Base-by-base conservation (phyloP, 2,797 vertebrate species). In the Chaetophractus vellerosus region DNA sequence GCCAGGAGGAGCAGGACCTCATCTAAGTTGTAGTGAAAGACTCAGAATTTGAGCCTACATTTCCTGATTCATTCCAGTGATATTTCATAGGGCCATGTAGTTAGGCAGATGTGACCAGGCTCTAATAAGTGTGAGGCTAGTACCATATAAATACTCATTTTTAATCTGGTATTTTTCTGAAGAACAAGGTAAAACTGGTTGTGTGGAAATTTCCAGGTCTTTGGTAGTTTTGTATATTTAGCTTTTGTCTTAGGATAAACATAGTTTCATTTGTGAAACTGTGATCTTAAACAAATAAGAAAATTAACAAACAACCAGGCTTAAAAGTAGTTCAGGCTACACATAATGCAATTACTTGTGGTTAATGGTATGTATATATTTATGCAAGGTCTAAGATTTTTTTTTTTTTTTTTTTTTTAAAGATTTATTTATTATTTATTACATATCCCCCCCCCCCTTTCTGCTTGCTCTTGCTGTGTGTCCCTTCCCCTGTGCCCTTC, bases 301-400 rank as follows among this genome's bases (percentile, higher is more conserved):
- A 96, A 81, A 92, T 76, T 86, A 90, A 80, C 61, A 87, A 92
- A 84, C n/a, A 87, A 63, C 48, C 16, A 79, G 38, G 19, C 36
- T 92, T 68, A 87, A 78, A 66, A 74, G 61, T 12, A 93, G 63
- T 38, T 83, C 15, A 75, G 45, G 9, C 38, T 86, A 55, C 28
- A 95, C 87, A 88, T 95, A 81, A 88, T 45, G 38, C 36, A 88
- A 72, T 78, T 91, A 55, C 31, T 93, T 95, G 59, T 50, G 50
- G 64, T 36, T 91, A 81, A 91, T 80, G 61, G n/a, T 36, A 52
- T 96, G 85, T 94, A 41, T 28, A 10, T 95, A 85, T 95, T 88
- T 97, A 74, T 74, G 8, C 24, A 91, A 91, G 24, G 21, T 80
- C 23, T 36, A 91, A 68, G 50, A 78, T 66, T 95, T 88, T 78